Evolutionary conservation across 2,113 vertebrate species (phyloP), one percentile per base, ranked within the genome.

Genomic region (Prunella fulvescens): DNA sequence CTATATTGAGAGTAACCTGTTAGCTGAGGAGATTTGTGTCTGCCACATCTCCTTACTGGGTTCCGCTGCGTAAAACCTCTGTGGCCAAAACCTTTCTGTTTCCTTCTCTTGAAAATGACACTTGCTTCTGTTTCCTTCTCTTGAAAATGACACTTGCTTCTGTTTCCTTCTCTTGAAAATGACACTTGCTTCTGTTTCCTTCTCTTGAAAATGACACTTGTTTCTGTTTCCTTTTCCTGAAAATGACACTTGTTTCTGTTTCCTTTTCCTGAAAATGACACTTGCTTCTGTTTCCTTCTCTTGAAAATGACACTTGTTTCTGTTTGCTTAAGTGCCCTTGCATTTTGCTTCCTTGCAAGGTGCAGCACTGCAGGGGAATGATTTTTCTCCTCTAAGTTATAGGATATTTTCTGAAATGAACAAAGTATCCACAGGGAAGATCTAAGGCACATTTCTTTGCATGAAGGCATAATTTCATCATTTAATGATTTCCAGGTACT

Each of bases 401-500:
- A 2, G 31, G 31, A 18, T 95, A 51, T 29, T 70, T n/a, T 81
- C 48, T 72, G 42, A 73, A 83, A 26, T 35, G 28, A 86, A 16
- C 26, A n/a, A 81, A 90, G 5, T 29, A 50, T 58, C 58, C 54
- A 70, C 2, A 15, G 33, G n/a, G 33, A 90, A 71, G 16, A 47
- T 56, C 11, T 42, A n/a, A 85, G 18, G 4, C 39, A 10, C 40
- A 17, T 71, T 76, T 64, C 62, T 60, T 92, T 50, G 33, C 31
- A 15, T 70, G 40, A 85, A 83, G 50, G 57, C 17, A 12, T 64
- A 14, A 15, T 57, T 60, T 60, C 10, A 15, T 37, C 5, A 23
- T 65, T 79, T 82, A 9, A 10, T 37, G 5, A 29, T 65, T 80
- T 82, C 13, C 96, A 99, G 99, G 91, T 98, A 99, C 11, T 47